phyloP scores from a whole-genome alignment of 1,140 invertebrate genomes.

The Heliconius himera region DNA sequence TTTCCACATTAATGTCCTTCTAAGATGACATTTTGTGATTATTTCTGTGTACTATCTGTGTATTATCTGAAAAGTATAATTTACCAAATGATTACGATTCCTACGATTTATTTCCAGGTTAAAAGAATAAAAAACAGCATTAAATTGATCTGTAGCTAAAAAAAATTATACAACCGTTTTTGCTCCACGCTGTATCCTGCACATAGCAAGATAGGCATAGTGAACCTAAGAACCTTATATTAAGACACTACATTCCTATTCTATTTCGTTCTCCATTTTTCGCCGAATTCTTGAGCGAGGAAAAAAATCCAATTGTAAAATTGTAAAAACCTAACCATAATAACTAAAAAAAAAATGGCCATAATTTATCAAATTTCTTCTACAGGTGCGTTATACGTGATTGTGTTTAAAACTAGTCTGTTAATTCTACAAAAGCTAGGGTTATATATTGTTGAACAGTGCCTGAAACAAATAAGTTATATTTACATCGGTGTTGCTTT shows the following conservation, averaged over 20 bases:
- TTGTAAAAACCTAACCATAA: too few relatives aligned
- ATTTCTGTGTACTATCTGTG: too few relatives aligned
- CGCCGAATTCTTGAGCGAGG: too few relatives aligned
- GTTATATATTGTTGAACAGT: conserved; percentile 30
- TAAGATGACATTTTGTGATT: not conserved
- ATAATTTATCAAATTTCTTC: not conserved
- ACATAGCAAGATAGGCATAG: too few relatives aligned
- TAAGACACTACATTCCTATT: too few relatives aligned
- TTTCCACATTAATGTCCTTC: not conserved
- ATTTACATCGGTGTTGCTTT: conserved; percentile 26
- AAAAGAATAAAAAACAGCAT: not conserved
- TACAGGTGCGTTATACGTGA: not conserved
- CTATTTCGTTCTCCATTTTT: too few relatives aligned
- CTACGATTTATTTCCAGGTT: not conserved
- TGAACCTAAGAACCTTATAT: too few relatives aligned
- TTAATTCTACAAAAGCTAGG: conserved; percentile 22
- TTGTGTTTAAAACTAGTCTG: conserved; percentile 30
- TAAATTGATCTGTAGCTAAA: not conserved
- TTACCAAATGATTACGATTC: not conserved
- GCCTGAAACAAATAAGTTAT: conserved; percentile 31
- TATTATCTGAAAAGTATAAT: too few relatives aligned
- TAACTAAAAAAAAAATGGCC: not conserved
- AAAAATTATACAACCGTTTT: too few relatives aligned
- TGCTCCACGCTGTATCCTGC: too few relatives aligned
- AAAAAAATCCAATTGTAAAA: too few relatives aligned